A percentile compares a stretch with the other conserved stretches of the same genome.
Conservation (phyloP, 2,888 invertebrate species). For the Hirtodrosophila duncani region DNA sequence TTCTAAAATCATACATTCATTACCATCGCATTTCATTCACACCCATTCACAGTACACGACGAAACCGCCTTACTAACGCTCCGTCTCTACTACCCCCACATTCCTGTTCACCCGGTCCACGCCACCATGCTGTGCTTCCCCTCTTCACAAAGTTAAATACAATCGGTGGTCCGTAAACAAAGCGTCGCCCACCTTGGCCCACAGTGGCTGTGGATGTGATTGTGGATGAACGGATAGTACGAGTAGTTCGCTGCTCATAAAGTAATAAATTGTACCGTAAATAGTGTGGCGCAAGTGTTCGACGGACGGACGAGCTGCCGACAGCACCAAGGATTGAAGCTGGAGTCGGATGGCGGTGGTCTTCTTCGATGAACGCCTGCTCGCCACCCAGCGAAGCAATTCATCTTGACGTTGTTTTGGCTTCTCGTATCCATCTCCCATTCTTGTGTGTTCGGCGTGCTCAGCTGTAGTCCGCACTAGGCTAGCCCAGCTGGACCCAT, state of each 20-base stretch:
- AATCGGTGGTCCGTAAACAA: slow-evolving; percentile 69
- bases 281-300: slow-evolving; percentile 63
- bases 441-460: background rate
- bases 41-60: slow-evolving; percentile 11
- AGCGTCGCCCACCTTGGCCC: slow-evolving; percentile 28
- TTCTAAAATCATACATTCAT: slow-evolving; percentile 76
- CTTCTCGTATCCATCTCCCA: background rate
- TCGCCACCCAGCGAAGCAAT: slow-evolving; percentile 6
- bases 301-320: slow-evolving; percentile 38
- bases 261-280: slow-evolving; percentile 74
- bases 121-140: background rate
- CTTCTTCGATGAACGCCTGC: background rate
- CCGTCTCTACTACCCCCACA: background rate
- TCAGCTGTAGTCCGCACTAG: slow-evolving; percentile 20
- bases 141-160: slow-evolving; percentile 60
- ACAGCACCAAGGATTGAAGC: slow-evolving; percentile 22
- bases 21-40: slow-evolving; percentile 70
- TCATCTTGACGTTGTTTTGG: slow-evolving; percentile 6
- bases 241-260: slow-evolving; percentile 65
- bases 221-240: background rate
- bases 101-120: background rate
- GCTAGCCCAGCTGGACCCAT: slow-evolving; percentile 27
- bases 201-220: background rate
- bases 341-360: background rate
- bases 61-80: background rate